phyloP scores from a whole-genome alignment of 2,113 vertebrate genomes.

The Brachypodius melanocephalos region DNA sequence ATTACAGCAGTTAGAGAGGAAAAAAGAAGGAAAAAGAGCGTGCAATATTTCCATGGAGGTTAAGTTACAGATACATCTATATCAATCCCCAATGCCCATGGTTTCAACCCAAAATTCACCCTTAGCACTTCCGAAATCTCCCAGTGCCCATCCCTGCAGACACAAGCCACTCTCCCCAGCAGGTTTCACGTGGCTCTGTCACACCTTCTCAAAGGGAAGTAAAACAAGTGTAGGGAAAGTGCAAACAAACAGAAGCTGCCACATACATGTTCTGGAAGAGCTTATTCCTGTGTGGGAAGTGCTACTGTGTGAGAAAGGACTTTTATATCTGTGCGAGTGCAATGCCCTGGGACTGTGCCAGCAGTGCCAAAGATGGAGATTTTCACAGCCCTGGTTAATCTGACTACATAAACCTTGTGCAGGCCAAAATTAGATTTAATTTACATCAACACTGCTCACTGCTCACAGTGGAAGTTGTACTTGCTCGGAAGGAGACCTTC shows the following conservation, averaged over 20 bases:
- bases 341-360: not conserved
- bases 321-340: not conserved
- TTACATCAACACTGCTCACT: not conserved
- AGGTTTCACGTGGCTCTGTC: not conserved
- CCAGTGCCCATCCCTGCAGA: not conserved
- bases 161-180: not conserved
- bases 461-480: not conserved
- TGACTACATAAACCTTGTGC: not conserved
- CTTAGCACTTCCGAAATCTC: not conserved
- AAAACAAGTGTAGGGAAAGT: not conserved
- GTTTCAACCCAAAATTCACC: not conserved
- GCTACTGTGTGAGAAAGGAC: not conserved
- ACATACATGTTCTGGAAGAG: not conserved
- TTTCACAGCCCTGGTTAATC: not conserved
- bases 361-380: not conserved
- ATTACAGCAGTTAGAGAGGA: not conserved
- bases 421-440: not conserved
- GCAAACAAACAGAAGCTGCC: constrained; percentile 32
- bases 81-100: not conserved
- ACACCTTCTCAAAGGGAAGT: not conserved
- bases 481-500: not conserved
- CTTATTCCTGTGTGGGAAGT: not conserved
- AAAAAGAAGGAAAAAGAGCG: not conserved
- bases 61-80: not conserved
- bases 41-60: not conserved